Conservation (phyloP, 2,113 vertebrate species). For the rat (Rattus norvegicus) region DNA sequence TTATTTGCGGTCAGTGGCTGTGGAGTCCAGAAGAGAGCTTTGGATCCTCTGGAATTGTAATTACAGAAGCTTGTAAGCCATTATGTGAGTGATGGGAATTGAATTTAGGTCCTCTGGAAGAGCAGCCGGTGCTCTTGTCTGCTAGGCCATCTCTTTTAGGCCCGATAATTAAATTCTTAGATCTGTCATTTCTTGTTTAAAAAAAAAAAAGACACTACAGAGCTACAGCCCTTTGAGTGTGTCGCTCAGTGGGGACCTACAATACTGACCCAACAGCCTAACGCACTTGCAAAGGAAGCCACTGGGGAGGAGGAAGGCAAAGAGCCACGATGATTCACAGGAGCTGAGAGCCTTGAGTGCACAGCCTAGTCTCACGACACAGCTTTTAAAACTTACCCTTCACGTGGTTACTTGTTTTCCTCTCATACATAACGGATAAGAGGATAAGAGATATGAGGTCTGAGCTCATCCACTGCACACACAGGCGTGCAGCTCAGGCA, state of each 20-base stretch:
- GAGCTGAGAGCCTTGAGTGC: conserved; percentile 78
- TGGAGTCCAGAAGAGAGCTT: neutral
- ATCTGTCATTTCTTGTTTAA: conserved; percentile 73
- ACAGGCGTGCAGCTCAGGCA: conserved; percentile 85
- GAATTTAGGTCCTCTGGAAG: neutral
- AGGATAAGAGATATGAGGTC: conserved; percentile 95
- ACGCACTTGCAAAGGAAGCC: conserved; percentile 84
- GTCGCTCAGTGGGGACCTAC: conserved; percentile 74
- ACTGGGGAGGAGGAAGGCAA: neutral
- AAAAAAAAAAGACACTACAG: conserved; percentile 89
- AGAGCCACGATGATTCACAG: conserved; percentile 80
- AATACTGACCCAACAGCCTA: neutral
- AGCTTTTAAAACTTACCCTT: conserved; percentile 75
- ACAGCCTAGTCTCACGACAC: conserved; percentile 72
- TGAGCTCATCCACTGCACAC: conserved; percentile 89
- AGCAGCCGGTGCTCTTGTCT: neutral
- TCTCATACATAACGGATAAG: conserved; percentile 86
- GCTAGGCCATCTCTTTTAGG: neutral
- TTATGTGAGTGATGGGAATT: neutral
- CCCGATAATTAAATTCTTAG: neutral
- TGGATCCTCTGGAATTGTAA: neutral
- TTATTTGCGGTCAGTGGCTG: neutral
- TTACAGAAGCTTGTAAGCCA: neutral
- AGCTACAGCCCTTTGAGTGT: conserved; percentile 90
- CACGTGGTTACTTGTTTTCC: conserved; percentile 82